Base-by-base conservation (phyloP, 1,140 invertebrate species). In the Drosophila biarmipes region DNA sequence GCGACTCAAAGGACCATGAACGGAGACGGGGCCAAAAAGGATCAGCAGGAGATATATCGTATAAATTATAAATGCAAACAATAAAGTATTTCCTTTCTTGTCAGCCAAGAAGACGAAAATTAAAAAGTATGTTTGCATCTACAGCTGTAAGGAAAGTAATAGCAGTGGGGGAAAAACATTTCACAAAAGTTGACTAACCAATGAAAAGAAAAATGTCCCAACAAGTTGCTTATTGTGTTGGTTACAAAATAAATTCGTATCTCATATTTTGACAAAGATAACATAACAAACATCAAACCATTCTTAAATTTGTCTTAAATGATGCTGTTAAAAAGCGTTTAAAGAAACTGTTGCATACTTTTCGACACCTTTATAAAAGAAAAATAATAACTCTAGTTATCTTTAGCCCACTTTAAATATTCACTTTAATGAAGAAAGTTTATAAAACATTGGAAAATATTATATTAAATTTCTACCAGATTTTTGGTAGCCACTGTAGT, bases 41-140 rank as follows among this genome's bases (percentile, higher is more conserved):
- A 64, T 73, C 72, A 51, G 38, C 64, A 73, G 45, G 55, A 74
- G 66, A 64, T 56, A 74, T 53, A 64, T 66, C 48, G 73, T 29
- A 64, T 73, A 62, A 80, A 80, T 79, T 69, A 80, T 69, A 76
- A 80, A 78, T 85, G 73, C 63, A 38, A 75, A 68, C 63, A 74
- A 66, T 72, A 80, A 84, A 75, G 76, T 64, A 59, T 72, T 54
- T 45, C 63, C 61, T 62, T 61, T 84, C 58, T 86, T 84, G 78
- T 76, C 74, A 77, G 17, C 35, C 58, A 72, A 77, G 51, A 64
- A 56, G 58, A 57, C 48, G 54, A 67, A 79, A 80, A 76, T 69
- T 66, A 80, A 77, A 80, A 80, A 54, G 35, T 19, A 43, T 51
- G 19, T 8, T 12, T 63, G 15, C 40, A 53, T 10, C 10, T 4